Evolutionary conservation across 2,797 vertebrate genomes (phyloP), one percentile per base, ranked within the genome.

Genomic region (Peromyscus melanophrys): DNA sequence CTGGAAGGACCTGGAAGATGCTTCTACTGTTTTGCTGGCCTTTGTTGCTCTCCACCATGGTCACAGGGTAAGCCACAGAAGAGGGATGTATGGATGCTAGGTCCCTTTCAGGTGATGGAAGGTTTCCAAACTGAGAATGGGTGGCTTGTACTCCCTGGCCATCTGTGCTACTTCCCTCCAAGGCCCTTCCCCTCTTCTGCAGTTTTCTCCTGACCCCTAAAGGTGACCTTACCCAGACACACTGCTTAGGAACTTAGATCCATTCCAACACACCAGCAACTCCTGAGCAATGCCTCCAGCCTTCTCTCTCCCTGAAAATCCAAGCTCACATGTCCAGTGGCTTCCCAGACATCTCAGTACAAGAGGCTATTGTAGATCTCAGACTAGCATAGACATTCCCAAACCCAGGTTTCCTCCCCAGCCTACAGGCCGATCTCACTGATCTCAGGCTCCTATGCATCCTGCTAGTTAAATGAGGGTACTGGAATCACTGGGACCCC

Each of bases 311-410:
- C 43, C 37, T 1, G 7, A 86, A 90, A 80, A 55, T n/a, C 49
- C 49, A 80, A 61, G 67, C 10, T 86, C 37, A 5, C 17, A 0
- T 49, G 49, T 75, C 77, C 61, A 34, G 2, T 0, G 2, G 37
- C 37, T 17, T 2, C 27, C 31, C 49, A 0, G 0, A 11, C n/a
- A 5, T 37, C 23, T 40, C 93, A 6, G 7, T 21, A 19, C 7
- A 0, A 55, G 77, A 46, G 37, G 29, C 83, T 43, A 6, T 52
- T n/a, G 0, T 8, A 16, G 55, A 55, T 31, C 78, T 90, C 78
- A 71, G 65, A 46, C 40, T 21, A 14, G 65, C n/a, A 5, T 6
- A 0, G 14, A 57, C 82, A 6, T 11, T 10, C 5, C 0, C 3
- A 57, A 75, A 16, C 46, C 16, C 49, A 43, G 77, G 71, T 52